Percentiles rank a stretch among this genome's conserved stretches.
phyloP scores from a whole-genome alignment of 2,113 vertebrate genomes.

The Atractosteus spatula region DNA sequence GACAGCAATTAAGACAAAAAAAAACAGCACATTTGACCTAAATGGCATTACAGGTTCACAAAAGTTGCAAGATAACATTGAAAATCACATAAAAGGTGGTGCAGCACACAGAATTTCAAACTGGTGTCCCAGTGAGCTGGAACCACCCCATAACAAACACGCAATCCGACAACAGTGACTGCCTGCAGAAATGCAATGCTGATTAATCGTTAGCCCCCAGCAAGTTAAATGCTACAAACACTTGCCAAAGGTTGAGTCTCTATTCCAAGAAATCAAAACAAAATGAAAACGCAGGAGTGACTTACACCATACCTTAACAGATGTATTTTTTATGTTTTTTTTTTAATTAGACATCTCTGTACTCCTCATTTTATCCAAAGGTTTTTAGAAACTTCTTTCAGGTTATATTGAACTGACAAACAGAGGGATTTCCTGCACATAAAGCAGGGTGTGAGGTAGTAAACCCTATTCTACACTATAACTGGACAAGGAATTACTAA shows the following conservation, averaged over 20 bases:
- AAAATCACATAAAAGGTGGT: background rate
- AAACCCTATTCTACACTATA: background rate
- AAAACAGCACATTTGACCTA: no score
- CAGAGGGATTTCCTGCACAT: background rate
- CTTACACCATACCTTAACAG: background rate
- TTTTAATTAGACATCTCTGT: background rate
- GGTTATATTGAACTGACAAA: background rate
- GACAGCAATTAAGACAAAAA: no score
- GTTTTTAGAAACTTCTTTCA: background rate
- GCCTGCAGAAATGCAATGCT: background rate
- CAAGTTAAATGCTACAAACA: background rate
- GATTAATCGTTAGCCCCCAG: background rate
- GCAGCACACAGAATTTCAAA: background rate
- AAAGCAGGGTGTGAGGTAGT: conserved; percentile 3
- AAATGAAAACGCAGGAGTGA: background rate
- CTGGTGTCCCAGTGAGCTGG: background rate
- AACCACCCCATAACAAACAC: background rate
- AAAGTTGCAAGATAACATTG: no score
- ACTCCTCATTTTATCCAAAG: conserved; percentile 3
- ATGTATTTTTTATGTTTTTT: background rate
- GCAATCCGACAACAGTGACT: background rate
- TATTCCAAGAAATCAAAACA: background rate
- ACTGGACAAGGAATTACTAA: background rate
- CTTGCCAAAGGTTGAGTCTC: background rate
- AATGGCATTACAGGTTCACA: no score